A percentile compares a stretch with the other conserved stretches of the same genome.
Conservation (phyloP, 2,888 invertebrate genomes). For the Noctua pronuba region DNA sequence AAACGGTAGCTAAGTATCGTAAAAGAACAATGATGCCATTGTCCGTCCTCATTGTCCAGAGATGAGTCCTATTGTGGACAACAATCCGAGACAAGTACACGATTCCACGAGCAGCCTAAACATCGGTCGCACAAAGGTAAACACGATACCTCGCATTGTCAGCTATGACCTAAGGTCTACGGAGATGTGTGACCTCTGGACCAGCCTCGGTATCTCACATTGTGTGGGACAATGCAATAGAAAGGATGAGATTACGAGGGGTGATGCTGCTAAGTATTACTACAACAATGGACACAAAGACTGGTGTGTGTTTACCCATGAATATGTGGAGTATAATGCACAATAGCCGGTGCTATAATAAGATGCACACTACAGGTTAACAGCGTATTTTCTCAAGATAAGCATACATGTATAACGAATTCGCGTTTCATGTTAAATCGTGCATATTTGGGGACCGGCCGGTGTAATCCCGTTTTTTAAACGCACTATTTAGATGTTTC, state of each 20-base stretch:
- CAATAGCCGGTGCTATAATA: constrained; percentile 87
- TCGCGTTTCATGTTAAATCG: constrained; percentile 89
- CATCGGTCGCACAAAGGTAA: constrained; percentile 83
- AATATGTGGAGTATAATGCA: constrained; percentile 86
- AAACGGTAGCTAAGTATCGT: constrained; percentile 87
- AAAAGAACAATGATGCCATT: constrained; percentile 84
- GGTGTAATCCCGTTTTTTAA: constrained; percentile 85
- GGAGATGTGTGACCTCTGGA: constrained; percentile 84
- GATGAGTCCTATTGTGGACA: constrained; percentile 77
- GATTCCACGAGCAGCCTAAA: constrained; percentile 73
- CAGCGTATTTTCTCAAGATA: constrained; percentile 87
- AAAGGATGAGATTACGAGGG: constrained; percentile 86
- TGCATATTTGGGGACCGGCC: constrained; percentile 82
- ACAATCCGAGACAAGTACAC: constrained; percentile 70
- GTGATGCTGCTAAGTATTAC: constrained; percentile 89
- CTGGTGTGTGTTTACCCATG: constrained; percentile 90
- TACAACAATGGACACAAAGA: constrained; percentile 87
- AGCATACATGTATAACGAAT: constrained; percentile 89
- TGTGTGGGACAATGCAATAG: constrained; percentile 80
- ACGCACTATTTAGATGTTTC: constrained; percentile 87
- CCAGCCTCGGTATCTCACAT: constrained; percentile 80
- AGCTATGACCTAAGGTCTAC: constrained; percentile 85
- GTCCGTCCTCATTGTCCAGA: constrained; percentile 79
- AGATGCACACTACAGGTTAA: constrained; percentile 87
- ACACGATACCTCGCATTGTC: constrained; percentile 83